phyloP scores from a whole-genome alignment of 1,140 invertebrate species.

The Matsumurasca onukii region DNA sequence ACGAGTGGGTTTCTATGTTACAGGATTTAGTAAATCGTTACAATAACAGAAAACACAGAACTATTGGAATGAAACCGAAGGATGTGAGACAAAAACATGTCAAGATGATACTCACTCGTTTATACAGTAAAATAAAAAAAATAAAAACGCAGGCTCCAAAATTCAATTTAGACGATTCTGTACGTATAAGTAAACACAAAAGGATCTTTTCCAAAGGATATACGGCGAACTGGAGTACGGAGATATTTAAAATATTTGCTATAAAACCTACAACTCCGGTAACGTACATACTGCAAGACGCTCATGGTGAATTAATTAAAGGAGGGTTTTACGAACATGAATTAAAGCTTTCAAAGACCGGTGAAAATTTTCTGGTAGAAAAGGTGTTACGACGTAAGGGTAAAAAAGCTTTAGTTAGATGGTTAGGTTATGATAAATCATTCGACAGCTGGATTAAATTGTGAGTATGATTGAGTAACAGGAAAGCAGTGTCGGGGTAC shows the following conservation, averaged over 20 bases:
- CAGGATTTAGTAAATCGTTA: slow-evolving; percentile 45
- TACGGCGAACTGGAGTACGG: slow-evolving; percentile 42
- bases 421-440: neutral
- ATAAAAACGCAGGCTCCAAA: slow-evolving; percentile 42
- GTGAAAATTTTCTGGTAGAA: neutral
- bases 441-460: neutral
- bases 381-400: neutral
- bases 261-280: slow-evolving; percentile 22
- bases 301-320: neutral
- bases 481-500: no score
- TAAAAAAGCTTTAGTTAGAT: neutral
- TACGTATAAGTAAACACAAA: slow-evolving; percentile 1
- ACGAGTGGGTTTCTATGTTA: slow-evolving; percentile 36
- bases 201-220: slow-evolving; percentile 43
- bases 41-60: slow-evolving; percentile 42
- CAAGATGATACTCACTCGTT: no score
- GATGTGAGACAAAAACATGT: slow-evolving; percentile 7
- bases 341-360: neutral
- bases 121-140: no score
- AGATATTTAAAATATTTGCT: slow-evolving; percentile 42
- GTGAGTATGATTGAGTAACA: no score
- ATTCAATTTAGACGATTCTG: slow-evolving; percentile 4
- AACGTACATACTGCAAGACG: slow-evolving; percentile 9
- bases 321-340: neutral
- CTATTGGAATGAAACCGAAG: slow-evolving; percentile 18